Evolutionary conservation across 2,888 invertebrate species (phyloP).

Genomic region (Hylaea fasciaria): DNA sequence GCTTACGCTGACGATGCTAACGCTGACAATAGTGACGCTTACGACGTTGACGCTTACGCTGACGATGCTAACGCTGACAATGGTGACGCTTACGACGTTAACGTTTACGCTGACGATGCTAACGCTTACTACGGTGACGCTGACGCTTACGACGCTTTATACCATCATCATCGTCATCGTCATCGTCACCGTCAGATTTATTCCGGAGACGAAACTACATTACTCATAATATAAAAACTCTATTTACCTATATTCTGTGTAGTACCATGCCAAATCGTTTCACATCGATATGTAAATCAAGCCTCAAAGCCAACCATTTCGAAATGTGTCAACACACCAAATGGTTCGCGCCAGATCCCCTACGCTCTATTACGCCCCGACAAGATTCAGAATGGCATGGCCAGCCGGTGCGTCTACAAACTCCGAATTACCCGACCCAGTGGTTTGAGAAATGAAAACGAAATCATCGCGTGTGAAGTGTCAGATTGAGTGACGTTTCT

Average conservation of each 20-base stretch:
- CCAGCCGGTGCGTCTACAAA: conserved; percentile 7
- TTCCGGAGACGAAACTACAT: too few species aligned
- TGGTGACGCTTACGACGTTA: too few species aligned
- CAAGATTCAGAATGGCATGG: conserved; percentile 17
- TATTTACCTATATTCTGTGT: conserved; percentile 13
- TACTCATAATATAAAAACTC: not conserved
- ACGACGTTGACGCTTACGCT: too few species aligned
- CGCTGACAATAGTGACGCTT: too few species aligned
- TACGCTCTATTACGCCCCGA: conserved; percentile 17
- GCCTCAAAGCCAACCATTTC: conserved; percentile 6
- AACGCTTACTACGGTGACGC: too few species aligned
- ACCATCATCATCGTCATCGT: too few species aligned
- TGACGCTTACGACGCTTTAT: too few species aligned
- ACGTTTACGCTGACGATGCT: too few species aligned
- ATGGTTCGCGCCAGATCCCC: conserved; percentile 11
- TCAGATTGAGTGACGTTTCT: conserved; percentile 17
- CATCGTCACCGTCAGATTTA: too few species aligned
- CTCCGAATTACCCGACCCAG: conserved; percentile 20
- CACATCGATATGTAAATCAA: conserved; percentile 10
- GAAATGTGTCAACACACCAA: conserved; percentile 24
- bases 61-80: too few species aligned
- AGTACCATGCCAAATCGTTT: not conserved
- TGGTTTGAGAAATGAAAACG: conserved; percentile 30
- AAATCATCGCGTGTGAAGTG: conserved; percentile 19
- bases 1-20: too few species aligned